phyloP scores from a whole-genome alignment of 2,113 vertebrate genomes.

The Grus americana region DNA sequence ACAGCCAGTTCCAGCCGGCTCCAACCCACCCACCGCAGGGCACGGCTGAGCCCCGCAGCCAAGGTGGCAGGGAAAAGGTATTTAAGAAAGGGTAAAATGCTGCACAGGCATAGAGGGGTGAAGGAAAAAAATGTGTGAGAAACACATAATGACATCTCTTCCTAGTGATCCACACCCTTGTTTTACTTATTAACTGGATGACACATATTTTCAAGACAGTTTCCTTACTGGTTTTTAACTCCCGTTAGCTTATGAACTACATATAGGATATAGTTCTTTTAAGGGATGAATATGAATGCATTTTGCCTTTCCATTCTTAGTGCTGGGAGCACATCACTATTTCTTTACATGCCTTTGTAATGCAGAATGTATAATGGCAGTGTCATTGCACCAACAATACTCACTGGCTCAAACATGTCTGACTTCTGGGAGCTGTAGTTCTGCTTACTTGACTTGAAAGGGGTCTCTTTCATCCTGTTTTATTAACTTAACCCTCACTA shows the following conservation, averaged over 20 bases:
- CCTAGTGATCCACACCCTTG: background rate
- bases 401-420: background rate
- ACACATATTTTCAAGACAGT: background rate
- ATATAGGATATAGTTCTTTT: accelerated
- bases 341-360: background rate
- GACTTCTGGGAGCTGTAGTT: background rate
- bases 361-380: background rate
- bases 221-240: background rate
- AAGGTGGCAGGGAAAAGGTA: accelerated
- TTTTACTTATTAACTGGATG: background rate
- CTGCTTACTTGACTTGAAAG: background rate
- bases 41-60: background rate
- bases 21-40: accelerated
- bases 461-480: background rate
- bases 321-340: background rate
- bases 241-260: background rate
- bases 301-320: background rate
- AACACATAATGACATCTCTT: background rate
- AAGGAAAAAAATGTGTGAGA: background rate
- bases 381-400: background rate
- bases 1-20: background rate
- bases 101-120: too few relatives aligned
- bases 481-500: background rate
- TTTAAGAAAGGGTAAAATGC: background rate
- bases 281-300: background rate